Conservation (phyloP, 2,797 vertebrate species). For the Fundulus diaphanus region DNA sequence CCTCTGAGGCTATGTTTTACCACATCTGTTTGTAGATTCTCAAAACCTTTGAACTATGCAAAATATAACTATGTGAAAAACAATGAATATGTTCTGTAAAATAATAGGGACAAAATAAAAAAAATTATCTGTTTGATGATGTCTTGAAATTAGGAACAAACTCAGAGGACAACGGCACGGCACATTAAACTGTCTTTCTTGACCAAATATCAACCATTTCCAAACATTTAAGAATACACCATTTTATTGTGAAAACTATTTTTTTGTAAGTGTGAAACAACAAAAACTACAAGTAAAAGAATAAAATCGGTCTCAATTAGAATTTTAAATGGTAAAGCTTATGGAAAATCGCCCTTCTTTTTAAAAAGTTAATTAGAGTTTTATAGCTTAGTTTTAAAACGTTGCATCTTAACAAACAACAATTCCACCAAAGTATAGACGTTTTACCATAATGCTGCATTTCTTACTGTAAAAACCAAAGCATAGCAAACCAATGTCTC, state of each 20-base stretch:
- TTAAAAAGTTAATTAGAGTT: too few species aligned
- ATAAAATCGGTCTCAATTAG: too few species aligned
- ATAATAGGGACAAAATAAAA: background rate
- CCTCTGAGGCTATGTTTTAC: background rate
- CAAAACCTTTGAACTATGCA: background rate
- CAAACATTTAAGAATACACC: background rate
- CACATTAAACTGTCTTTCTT: background rate
- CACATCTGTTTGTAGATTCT: background rate
- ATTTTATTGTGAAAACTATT: background rate
- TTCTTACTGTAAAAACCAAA: too few species aligned
- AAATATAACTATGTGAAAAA: too few species aligned
- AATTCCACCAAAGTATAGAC: too few species aligned
- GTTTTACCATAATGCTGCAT: too few species aligned
- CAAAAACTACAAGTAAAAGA: background rate
- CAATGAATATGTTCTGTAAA: background rate
- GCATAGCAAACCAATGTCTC: too few species aligned
- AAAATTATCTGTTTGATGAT: background rate
- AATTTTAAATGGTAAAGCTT: too few species aligned
- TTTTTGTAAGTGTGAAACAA: background rate
- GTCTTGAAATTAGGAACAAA: background rate
- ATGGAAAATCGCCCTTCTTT: too few species aligned
- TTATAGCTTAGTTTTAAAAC: too few species aligned
- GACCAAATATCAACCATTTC: background rate
- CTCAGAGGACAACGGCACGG: background rate
- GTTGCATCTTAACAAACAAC: too few species aligned